A percentile compares a stretch with the other conserved stretches of the same genome.
Evolutionary conservation across 2,888 invertebrate genomes (phyloP).

Genomic region (Hirtodrosophila cameraria): DNA sequence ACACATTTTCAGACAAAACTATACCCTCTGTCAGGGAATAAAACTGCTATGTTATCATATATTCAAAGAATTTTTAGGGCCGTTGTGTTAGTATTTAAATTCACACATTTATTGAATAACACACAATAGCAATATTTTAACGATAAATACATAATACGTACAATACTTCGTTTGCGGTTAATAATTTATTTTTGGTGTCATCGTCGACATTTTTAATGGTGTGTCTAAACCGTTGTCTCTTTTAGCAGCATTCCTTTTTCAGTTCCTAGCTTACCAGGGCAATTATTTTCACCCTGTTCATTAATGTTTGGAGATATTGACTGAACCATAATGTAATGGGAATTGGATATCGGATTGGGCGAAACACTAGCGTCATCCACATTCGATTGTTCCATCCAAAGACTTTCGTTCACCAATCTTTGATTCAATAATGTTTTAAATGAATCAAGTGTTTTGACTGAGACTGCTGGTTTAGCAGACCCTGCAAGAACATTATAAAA

Average conservation of each 20-base stretch:
- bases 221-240: conserved; percentile 61
- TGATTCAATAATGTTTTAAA: conserved; percentile 72
- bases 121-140: conserved; percentile 36
- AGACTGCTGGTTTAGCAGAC: conserved; percentile 15
- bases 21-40: too few relatives aligned
- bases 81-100: too few relatives aligned
- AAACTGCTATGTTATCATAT: too few relatives aligned
- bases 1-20: too few relatives aligned
- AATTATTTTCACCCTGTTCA: conserved; percentile 15
- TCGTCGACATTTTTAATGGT: conserved; percentile 11
- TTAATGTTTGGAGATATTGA: conserved; percentile 32
- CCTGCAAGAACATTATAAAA: conserved; percentile 55
- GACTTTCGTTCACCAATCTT: conserved; percentile 69
- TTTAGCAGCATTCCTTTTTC: conserved; percentile 49
- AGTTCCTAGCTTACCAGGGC: conserved; percentile 21
- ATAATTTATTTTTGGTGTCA: conserved; percentile 10
- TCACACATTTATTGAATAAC: conserved; percentile 41
- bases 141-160: conserved; percentile 18
- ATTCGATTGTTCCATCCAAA: conserved; percentile 80
- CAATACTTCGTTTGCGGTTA: conserved; percentile 14
- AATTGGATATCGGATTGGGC: conserved; percentile 23
- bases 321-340: conserved; percentile 59
- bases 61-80: too few relatives aligned
- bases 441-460: conserved; percentile 54
- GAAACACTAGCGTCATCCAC: conserved; percentile 47